Evolutionary conservation across 2,888 invertebrate species (phyloP), one percentile per base, ranked within the genome.

Genomic region (Plagodis dolabraria): DNA sequence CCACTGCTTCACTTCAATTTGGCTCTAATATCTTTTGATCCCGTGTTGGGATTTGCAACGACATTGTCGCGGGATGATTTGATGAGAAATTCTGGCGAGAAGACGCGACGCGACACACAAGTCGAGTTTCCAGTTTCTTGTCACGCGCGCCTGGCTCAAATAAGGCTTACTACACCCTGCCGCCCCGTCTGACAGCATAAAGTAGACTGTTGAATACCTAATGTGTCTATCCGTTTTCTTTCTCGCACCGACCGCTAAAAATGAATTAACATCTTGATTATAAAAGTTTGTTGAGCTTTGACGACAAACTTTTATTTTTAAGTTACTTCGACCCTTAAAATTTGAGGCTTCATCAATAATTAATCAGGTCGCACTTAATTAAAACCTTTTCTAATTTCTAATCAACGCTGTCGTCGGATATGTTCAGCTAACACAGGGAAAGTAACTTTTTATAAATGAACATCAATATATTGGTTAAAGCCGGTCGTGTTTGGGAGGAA

Each of bases 131-230:
- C 83, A 87, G 87, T 92, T 92, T 92, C 92, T 79, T 78, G 91
- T 92, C 91, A 92, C 92, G 92, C 89, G 85, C 90, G 81, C 82
- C 70, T 77, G 86, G 80, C 87, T 87, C 88, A 88, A 91, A 90
- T 90, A 91, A 89, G 92, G 89, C 90, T 87, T 86, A 87, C 85
- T 82, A 83, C 83, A 83, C 83, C 85, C 83, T 79, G 79, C 77
- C 82, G 83, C 82, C 81, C 75, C 82, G 79, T 74, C 82, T 78
- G 71, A 74, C 81, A 79, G 77, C 80, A 83, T 82, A 81, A 83
- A 83, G 84, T 83, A 85, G 82, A 87, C 86, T 84, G 80, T 79
- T 76, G 88, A 89, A 89, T 89, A 89, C 83, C 84, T 87, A 89
- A 89, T 87, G 83, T 80, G 80, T 79, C 77, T 77, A 79, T 65